Percentiles rank a stretch among this genome's conserved stretches.
Conservation (phyloP, 2,888 invertebrate genomes). For the Tachystola acroxantha region DNA sequence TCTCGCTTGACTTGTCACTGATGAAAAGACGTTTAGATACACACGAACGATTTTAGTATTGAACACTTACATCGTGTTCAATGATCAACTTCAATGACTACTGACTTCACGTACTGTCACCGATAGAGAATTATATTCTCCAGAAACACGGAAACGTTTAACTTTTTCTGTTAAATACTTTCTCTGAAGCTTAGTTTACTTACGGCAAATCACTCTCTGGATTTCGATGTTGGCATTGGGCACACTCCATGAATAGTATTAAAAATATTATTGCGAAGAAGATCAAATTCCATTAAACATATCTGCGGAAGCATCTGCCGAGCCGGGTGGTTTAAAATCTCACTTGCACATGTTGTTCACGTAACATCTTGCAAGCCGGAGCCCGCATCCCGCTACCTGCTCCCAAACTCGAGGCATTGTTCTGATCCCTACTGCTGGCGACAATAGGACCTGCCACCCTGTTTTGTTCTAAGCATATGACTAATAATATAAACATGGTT, state of each 20-base stretch:
- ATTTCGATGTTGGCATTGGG: no score
- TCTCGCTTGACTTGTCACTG: slow-evolving; percentile 43
- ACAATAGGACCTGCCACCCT: slow-evolving; percentile 58
- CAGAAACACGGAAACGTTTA: no score
- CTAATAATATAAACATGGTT: slow-evolving; percentile 45
- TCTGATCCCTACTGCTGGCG: slow-evolving; percentile 28
- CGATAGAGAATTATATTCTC: no score
- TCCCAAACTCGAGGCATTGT: slow-evolving; percentile 46
- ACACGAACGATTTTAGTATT: slow-evolving; percentile 40
- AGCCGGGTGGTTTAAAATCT: slow-evolving; percentile 47
- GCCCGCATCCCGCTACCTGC: slow-evolving; percentile 71
- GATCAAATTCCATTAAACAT: slow-evolving; percentile 24
- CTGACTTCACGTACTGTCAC: neutral
- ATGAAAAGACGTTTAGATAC: slow-evolving; percentile 50
- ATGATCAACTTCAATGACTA: slow-evolving; percentile 10
- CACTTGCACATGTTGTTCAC: slow-evolving; percentile 44
- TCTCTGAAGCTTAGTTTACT: no score
- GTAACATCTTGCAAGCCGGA: slow-evolving; percentile 32
- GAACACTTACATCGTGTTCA: slow-evolving; percentile 19
- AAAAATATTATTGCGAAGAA: slow-evolving; percentile 10
- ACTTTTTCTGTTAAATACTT: no score
- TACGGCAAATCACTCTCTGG: no score
- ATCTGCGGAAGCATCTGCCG: slow-evolving; percentile 42
- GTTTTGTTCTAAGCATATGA: slow-evolving; percentile 47
- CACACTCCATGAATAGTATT: no score